Conservation (phyloP, 2,888 invertebrate genomes). For the Oegoconia quadripuncta region DNA sequence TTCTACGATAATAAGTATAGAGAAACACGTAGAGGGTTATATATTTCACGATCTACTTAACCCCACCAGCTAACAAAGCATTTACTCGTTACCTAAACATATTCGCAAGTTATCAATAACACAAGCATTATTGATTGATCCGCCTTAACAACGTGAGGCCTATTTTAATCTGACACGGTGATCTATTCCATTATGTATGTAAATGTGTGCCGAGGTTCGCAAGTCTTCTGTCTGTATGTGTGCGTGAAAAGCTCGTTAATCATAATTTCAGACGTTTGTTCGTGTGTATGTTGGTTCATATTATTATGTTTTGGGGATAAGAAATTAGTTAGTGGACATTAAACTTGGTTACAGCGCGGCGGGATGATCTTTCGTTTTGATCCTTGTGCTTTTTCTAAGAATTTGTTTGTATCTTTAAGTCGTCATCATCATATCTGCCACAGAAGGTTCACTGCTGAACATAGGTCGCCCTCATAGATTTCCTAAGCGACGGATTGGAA, state of each 20-base stretch:
- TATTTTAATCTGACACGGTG: constrained; percentile 57
- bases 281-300: constrained; percentile 74
- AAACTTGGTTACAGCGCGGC: constrained; percentile 53
- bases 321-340: constrained; percentile 80
- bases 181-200: constrained; percentile 63
- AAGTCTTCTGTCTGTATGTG: constrained; percentile 15
- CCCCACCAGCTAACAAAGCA: background rate
- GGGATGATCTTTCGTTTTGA: constrained; percentile 35
- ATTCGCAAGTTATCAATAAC: constrained; percentile 26
- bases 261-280: constrained; percentile 79
- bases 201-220: constrained; percentile 40
- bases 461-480: no score
- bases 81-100: background rate
- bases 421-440: no score
- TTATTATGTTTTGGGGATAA: constrained; percentile 80
- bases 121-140: constrained; percentile 52
- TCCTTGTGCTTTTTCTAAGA: background rate
- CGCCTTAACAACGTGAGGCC: constrained; percentile 39
- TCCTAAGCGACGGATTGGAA: no score
- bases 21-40: no score
- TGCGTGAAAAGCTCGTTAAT: constrained; percentile 67
- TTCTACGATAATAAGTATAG: no score
- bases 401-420: no score
- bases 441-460: no score
- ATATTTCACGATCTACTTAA: no score